These are phyloP conservation scores for Augochlora pura DNA, from an alignment of 1,140 invertebrate genomes.

Conservation along the genomic window DNA sequence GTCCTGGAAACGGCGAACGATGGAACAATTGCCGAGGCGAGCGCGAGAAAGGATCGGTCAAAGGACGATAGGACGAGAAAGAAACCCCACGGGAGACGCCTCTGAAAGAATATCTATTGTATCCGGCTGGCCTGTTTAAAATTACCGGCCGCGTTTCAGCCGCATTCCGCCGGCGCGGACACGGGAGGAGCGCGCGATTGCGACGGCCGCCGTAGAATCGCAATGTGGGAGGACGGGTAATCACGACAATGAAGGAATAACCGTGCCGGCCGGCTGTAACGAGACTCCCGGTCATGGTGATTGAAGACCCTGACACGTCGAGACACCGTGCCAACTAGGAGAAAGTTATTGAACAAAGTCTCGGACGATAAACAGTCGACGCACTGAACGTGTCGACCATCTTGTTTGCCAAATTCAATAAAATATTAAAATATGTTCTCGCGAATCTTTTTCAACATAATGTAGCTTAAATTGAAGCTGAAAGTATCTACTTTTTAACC, in stretches of 20 bases:
- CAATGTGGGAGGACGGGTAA: constrained; percentile 57
- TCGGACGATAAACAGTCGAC: not conserved
- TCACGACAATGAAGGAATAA: constrained; percentile 66
- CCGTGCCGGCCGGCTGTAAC: constrained; percentile 54
- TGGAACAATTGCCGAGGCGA: not conserved
- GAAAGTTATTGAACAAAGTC: not conserved
- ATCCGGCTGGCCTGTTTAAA: constrained; percentile 33
- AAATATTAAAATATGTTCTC: too few species aligned
- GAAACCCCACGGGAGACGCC: not conserved
- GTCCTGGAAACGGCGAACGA: too few species aligned
- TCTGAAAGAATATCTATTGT: constrained; percentile 37
- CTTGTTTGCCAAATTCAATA: too few species aligned
- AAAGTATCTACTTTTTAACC: too few species aligned
- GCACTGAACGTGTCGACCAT: too few species aligned
- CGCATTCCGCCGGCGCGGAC: constrained; percentile 12
- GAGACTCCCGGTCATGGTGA: constrained; percentile 56
- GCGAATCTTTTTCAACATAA: too few species aligned
- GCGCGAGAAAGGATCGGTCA: not conserved
- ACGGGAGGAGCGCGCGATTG: constrained; percentile 41
- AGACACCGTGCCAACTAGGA: constrained; percentile 24
- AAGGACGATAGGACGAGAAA: not conserved
- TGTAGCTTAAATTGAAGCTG: too few species aligned
- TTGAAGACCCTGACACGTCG: constrained; percentile 4
- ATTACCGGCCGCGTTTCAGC: constrained; percentile 4
- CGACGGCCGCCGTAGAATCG: constrained; percentile 40